Base-by-base conservation (phyloP, 2,888 invertebrate species). In the Phalera bucephala region DNA sequence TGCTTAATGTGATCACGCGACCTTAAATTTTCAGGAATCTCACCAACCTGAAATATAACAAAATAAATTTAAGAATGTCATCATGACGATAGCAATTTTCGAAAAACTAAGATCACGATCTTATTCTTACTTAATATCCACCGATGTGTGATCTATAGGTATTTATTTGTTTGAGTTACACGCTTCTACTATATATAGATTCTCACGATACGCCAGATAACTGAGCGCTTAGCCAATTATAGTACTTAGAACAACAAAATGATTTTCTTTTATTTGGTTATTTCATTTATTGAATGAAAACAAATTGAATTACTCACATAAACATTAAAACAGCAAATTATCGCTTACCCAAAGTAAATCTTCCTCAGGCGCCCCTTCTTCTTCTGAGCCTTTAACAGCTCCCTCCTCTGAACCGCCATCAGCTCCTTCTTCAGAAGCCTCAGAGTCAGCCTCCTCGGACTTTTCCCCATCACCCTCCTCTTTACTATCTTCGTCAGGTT, bases 1-100 rank as follows among this genome's bases (percentile, higher is more conserved):
- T 95, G 93, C 41, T 93, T 93, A 40, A 97, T 93, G 68, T 97
- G 96, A 33, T 94, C 94, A 48, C 96, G 92, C 33, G 94, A 92
- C 72, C 97, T 92, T 33, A 95, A 88, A 54, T 95, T 94, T 64
- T 93, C 92, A 2, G 96, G 95, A 53, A 95, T 93, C 70, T 93
- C 93, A 53, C 92, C 91, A 69, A 93, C 94, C 92, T 94, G 82
- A 33, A 91, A 85, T n/a, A 11, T n/a, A n/a, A n/a, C 33, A 31
- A 29, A 20, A 8, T 13, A 76, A 48, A 12, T 27, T n/a, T n/a
- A n/a, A n/a, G n/a, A n/a, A n/a, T n/a, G n/a, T n/a, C n/a, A n/a
- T n/a, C n/a, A n/a, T n/a, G n/a, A n/a, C n/a, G n/a, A n/a, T n/a
- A n/a, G n/a, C n/a, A n/a, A n/a, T n/a, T n/a, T n/a, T n/a, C n/a